Percentiles rank a stretch among this genome's conserved stretches.
phyloP scores from a whole-genome alignment of 2,113 vertebrate genomes.

The Pontoporia blainvillei region DNA sequence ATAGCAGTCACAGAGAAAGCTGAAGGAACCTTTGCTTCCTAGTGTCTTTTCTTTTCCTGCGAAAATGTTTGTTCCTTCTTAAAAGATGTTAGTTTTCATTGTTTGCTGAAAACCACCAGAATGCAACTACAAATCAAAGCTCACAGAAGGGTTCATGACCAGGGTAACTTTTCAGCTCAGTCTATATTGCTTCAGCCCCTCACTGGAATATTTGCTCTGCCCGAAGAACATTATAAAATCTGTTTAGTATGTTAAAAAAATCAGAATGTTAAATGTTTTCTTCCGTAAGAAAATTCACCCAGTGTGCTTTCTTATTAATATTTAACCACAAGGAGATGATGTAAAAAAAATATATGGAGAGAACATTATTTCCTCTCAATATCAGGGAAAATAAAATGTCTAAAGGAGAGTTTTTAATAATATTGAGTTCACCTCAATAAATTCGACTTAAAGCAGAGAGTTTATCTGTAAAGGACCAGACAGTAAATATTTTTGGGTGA shows the following conservation, averaged over 20 bases:
- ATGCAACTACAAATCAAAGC: neutral
- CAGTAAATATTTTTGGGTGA: neutral
- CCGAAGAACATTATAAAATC: neutral
- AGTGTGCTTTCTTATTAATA: neutral
- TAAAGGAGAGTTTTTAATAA: neutral
- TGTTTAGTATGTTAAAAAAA: neutral
- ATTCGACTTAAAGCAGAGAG: neutral
- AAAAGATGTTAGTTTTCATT: neutral
- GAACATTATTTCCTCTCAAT: neutral
- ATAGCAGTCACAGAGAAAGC: accelerated
- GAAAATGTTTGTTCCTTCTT: neutral
- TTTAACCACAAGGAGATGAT: neutral
- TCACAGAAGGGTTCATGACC: neutral
- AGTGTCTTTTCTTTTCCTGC: neutral
- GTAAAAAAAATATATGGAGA: neutral
- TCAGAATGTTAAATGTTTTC: neutral
- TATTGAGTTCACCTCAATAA: neutral
- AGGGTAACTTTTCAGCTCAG: neutral
- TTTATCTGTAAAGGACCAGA: neutral
- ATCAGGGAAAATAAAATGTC: neutral
- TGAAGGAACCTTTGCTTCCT: accelerated
- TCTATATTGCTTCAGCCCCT: neutral
- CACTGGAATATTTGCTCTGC: neutral
- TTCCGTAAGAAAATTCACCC: neutral
- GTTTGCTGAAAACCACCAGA: neutral